Conservation (phyloP, 1,140 invertebrate species). For the Stegodyphus dumicola region DNA sequence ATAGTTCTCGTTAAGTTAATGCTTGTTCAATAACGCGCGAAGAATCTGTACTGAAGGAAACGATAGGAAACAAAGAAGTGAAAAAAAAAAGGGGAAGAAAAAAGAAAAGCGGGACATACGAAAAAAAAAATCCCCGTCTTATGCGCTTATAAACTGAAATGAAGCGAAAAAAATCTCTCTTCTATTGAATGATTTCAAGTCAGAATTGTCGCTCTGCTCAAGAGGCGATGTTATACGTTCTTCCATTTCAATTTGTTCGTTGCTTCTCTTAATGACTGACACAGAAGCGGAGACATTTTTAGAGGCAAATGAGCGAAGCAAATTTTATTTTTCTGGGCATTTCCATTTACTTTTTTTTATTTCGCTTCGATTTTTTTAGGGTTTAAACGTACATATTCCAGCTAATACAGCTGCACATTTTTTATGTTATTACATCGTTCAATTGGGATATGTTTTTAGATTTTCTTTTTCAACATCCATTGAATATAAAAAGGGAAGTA, state of each 20-base stretch:
- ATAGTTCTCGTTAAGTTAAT: constrained; percentile 45
- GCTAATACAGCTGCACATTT: neutral
- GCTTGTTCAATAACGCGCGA: constrained; percentile 45
- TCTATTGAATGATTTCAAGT: constrained; percentile 22
- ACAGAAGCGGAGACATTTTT: neutral
- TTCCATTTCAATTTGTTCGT: constrained; percentile 47
- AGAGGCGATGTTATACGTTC: constrained; percentile 1
- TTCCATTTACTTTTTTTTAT: too few species aligned
- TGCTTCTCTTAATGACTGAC: constrained; percentile 32
- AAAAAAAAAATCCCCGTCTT: constrained; percentile 10
- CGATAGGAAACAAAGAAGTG: too few species aligned
- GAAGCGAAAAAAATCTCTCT: constrained; percentile 9
- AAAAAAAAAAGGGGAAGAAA: too few species aligned
- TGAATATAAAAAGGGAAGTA: too few species aligned
- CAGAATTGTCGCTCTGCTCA: constrained; percentile 1
- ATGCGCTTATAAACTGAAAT: constrained; percentile 1
- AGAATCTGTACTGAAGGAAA: constrained; percentile 23
- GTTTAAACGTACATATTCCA: too few species aligned
- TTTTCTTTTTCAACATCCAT: too few species aligned
- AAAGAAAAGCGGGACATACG: neutral
- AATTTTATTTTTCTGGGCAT: too few species aligned
- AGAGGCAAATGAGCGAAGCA: constrained; percentile 2
- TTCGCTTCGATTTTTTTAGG: too few species aligned
- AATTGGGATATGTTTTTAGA: too few species aligned
- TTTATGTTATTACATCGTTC: too few species aligned